Conservation (phyloP, 2,888 invertebrate species). For the Caenorhabditis wallacei region DNA sequence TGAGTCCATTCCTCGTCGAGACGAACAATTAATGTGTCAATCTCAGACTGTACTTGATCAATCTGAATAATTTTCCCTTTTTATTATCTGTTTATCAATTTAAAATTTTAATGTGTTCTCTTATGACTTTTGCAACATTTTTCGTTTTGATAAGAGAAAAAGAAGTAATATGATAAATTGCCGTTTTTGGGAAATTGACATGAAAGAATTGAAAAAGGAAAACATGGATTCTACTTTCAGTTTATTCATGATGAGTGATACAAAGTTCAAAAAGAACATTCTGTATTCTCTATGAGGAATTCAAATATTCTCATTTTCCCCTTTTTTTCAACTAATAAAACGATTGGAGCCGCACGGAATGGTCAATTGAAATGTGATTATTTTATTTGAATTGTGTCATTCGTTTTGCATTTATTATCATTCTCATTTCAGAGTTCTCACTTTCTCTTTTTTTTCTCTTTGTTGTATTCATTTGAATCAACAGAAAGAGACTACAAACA, state of each 20-base stretch:
- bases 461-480: conserved; percentile 40
- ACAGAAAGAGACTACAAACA: conserved; percentile 21
- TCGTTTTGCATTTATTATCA: conserved; percentile 9
- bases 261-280: no score
- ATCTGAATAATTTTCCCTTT: conserved; percentile 59
- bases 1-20: conserved; percentile 76
- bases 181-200: conserved; percentile 32
- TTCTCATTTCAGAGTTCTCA: conserved; percentile 21
- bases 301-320: not conserved
- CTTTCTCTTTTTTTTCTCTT: conserved; percentile 15
- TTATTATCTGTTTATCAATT: not conserved
- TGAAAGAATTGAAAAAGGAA: no score
- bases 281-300: not conserved
- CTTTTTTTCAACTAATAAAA: not conserved
- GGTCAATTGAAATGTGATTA: not conserved
- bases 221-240: no score
- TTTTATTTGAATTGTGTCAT: conserved; percentile 44
- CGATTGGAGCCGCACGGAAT: conserved; percentile 27
- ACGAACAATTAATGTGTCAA: conserved; percentile 70
- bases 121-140: conserved; percentile 10
- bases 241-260: no score
- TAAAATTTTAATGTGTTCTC: conserved; percentile 2
- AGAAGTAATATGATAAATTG: conserved; percentile 38
- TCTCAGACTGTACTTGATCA: conserved; percentile 72
- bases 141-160: conserved; percentile 24